Base-by-base conservation (phyloP, 2,888 invertebrate species). In the Gastracanthus pulcherrimus region DNA sequence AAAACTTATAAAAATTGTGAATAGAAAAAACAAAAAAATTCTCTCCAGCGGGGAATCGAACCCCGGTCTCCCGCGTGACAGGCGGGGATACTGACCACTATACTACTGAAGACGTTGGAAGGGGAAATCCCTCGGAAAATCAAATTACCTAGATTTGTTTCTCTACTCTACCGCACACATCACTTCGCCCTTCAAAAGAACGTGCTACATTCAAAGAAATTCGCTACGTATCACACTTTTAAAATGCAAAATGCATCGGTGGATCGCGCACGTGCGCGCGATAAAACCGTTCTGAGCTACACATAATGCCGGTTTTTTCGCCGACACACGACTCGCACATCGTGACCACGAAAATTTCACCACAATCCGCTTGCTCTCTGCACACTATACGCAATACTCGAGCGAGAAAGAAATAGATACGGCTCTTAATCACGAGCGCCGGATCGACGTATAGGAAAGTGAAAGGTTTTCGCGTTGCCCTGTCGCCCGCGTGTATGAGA, bases 21-120 rank as follows among this genome's bases (percentile, higher is more conserved):
- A 60, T 26, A 23, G 26, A 60, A 60, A 60, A 60, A 60, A 60
- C 4, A 60, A n/a, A n/a, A n/a, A n/a, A n/a, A n/a, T n/a, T n/a
- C n/a, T n/a, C n/a, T n/a, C n/a, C n/a, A n/a, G n/a, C n/a, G 69
- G 69, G 69, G 69, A 69, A 69, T 69, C 69, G 69, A 69, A 69
- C 86, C n/a, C 87, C 88, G 89, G 87, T 88, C 88, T 89, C 89
- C 88, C 88, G 89, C 89, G 88, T 89, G 89, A 89, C 88, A 89
- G 88, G 89, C 89, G 88, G 88, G 89, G 87, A 88, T 89, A 88
- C 89, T 89, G 87, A 89, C 89, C 88, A 87, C 89, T 89, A 89
- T 88, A 89, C 89, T 86, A 89, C 89, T 88, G 88, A 88, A 88
- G 77, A 77, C 26, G 13, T 77, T 51, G 26, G 29, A 48, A 48